Base-by-base conservation (phyloP, 2,113 vertebrate species). In the Daboia siamensis region DNA sequence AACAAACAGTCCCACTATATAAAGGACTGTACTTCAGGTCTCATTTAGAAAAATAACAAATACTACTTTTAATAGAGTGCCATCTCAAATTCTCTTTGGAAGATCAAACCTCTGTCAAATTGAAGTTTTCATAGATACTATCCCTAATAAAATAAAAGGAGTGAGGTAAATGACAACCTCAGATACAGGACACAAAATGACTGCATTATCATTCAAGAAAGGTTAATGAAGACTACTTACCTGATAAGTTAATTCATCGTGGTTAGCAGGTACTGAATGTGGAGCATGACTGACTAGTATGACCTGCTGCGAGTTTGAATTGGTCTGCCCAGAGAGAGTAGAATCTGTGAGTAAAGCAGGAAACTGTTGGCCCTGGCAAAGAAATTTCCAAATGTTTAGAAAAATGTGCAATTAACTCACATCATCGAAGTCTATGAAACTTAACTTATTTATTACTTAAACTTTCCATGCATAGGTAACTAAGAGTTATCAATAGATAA, bases 221-320 rank as follows among this genome's bases (percentile, higher is more conserved):
- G 1, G 3, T 85, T 39, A 90, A 90, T 90, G 89, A 6, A 29
- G 54, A 0, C 21, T 11, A 93, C 1, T 12, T 97, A 98, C 98
- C 98, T 98, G 97, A 94, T 98, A 98, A 0, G 97, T 90, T 90
- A 98, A 93, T 61, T 98, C 98, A 51, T 98, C 98, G 5, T 97
- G 96, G 26, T 93, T 91, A 1, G 96, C 51, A 5, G 97, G 90
- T 11, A 97, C 86, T 5, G 98, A 91, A 57, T 98, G 98, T 1
- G 98, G 92, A 7, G 98, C 95, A 91, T 98, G 98, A 96, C 98
- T 99, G 97, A 99, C 98, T 51, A 99, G 96, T 94, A 99, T 98
- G 91, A 99, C 98, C 93, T 99, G 98, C n/a, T 98, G 98, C 0
- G 96, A 98, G 91, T 94, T 97, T 86, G 97, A 92, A 46, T 95